Base-by-base conservation (phyloP, 2,113 vertebrate genomes). In the Labeo catla region DNA sequence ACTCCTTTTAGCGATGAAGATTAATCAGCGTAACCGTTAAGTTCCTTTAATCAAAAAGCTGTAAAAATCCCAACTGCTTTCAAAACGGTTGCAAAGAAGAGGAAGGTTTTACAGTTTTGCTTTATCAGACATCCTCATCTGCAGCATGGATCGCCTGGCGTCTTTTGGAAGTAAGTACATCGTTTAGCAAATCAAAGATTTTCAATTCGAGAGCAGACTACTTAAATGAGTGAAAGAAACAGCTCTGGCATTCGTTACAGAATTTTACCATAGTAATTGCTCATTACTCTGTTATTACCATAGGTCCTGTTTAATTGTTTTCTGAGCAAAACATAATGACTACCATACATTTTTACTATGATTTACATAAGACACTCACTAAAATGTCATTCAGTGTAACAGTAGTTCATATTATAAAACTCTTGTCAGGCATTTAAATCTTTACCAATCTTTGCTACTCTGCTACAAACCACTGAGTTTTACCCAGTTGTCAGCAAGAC, bases 111-210 rank as follows among this genome's bases (percentile, higher is more conserved):
- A 54, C 6, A 8, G 28, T 36, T 34, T 19, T 34, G 7, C 10
- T 8, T 21, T 8, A 70, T 47, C 59, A 65, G 19, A 43, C n/a
- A n/a, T 23, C 36, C 4, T 73, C 36, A 70, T 54, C 63, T 2
- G 6, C 43, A 85, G 8, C 13, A 99, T 99, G 98, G 98, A 99
- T 84, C 92, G 96, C 10, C 88, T 99, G 76, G 93, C 96, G 50
- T 96, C 97, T 78, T 98, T 98, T 89, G 94, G 96, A 80, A 97
- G 98, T 99, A 93, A 96, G 97, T 97, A 39, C 16, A n/a, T 1
- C 21, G n/a, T n/a, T 73, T 6, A 47, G 4, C n/a, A 49, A 49
- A 28, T 9, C 19, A 61, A 19, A n/a, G 19, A n/a, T 49, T n/a
- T 12, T 10, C 4, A 47, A 6, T 10, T 74, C 43, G 21, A 47